Base-by-base conservation (phyloP, 2,113 vertebrate species). In the Psophia crepitans region DNA sequence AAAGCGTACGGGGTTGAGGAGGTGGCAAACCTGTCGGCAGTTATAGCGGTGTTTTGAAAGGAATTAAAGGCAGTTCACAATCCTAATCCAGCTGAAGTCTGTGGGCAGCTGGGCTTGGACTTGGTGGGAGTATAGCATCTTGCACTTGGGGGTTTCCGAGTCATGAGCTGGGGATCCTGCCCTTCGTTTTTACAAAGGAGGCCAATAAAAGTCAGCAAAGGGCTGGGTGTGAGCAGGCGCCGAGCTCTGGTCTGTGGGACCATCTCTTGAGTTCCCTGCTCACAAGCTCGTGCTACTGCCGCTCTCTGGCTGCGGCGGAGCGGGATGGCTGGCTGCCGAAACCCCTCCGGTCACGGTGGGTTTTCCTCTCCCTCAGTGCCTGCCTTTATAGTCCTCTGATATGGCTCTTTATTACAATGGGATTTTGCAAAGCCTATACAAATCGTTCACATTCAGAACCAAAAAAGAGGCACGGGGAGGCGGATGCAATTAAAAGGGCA, bases 401-500 rank as follows among this genome's bases (percentile, higher is more conserved):
- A 16, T 0, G 1, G 87, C 71, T 94, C 51, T 70, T 56, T 69
- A 23, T 77, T 11, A n/a, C 90, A 87, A 30, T 1, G 26, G 69
- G 88, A 60, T 87, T 90, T 69, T 75, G 83, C 53, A 81, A 66
- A 94, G 61, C 77, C 39, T 11, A 3, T 24, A 0, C 57, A 86
- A 96, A 92, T 71, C 80, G 15, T 71, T 71, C 23, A 10, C 69
- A 53, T 87, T 92, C 92, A 91, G 79, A 79, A 87, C 46, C 56
- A 48, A 82, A 81, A 78, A 48, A 24, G 64, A 43, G 90, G 60
- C 96, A 37, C 0, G 3, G 87, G 87, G 84, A 91, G 93, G 89
- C 14, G 27, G 94, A 95, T 96, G 89, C 83, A 84, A 66, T 92
- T 82, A 86, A 82, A 92, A 93, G 82, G 69, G 68, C 86, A 92